Percentiles rank a stretch among this genome's conserved stretches.
Evolutionary conservation across 2,113 vertebrate species (phyloP).

Genomic region (Lethenteron reissneri): DNA sequence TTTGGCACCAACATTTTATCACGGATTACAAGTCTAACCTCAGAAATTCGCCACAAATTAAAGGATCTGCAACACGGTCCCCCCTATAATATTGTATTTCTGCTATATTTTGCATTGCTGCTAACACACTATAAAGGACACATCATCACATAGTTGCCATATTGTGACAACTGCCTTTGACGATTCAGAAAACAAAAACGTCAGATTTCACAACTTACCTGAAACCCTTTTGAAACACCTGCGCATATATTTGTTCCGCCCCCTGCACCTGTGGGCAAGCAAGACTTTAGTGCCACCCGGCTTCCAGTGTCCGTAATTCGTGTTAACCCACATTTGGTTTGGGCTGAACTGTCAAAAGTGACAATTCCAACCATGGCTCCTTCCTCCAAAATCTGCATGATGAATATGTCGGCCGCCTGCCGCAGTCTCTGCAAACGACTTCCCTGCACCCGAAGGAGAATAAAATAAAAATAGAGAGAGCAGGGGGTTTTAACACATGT

Average conservation of each 20-base stretch:
- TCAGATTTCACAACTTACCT: slow-evolving; percentile 14
- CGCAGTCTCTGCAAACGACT: slow-evolving; percentile 14
- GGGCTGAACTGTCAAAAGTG: slow-evolving; percentile 14
- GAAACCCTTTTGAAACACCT: slow-evolving; percentile 17
- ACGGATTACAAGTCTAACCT: too few relatives aligned
- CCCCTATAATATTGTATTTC: too few relatives aligned
- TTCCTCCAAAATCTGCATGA: slow-evolving; percentile 21
- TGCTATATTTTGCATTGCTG: too few relatives aligned
- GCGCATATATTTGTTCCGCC: slow-evolving; percentile 15
- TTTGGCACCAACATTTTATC: too few relatives aligned
- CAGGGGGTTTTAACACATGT: too few relatives aligned
- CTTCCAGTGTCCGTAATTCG: slow-evolving; percentile 12
- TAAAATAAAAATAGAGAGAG: too few relatives aligned
- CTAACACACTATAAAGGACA: too few relatives aligned
- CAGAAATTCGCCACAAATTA: too few relatives aligned
- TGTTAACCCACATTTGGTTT: slow-evolving; percentile 13
- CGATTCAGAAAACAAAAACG: background rate
- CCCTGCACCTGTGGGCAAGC: slow-evolving; percentile 12
- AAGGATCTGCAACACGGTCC: too few relatives aligned
- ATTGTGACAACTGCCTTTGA: too few relatives aligned
- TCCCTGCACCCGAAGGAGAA: background rate
- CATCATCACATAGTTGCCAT: too few relatives aligned
- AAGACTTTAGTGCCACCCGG: slow-evolving; percentile 16
- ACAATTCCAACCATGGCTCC: slow-evolving; percentile 21
- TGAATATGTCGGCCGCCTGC: slow-evolving; percentile 24